Evolutionary conservation across 2,888 invertebrate genomes (phyloP).

Genomic region (Mythimna albipuncta): DNA sequence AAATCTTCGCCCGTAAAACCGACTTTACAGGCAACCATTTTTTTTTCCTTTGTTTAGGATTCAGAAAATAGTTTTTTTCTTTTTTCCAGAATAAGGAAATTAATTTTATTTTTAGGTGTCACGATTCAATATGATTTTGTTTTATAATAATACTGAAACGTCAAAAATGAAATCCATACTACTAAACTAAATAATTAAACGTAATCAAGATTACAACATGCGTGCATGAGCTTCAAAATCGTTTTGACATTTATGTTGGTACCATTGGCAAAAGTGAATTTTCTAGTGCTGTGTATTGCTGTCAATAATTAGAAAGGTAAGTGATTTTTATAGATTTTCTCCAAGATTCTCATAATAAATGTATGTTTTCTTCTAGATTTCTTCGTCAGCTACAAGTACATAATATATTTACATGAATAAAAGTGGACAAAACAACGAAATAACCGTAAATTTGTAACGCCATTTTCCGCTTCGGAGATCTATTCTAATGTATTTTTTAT

Average conservation of each 20-base stretch:
- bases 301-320: constrained; percentile 88
- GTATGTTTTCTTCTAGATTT: constrained; percentile 25
- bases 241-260: constrained; percentile 55
- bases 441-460: constrained; percentile 83
- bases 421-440: constrained; percentile 57
- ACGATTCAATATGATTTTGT: neutral
- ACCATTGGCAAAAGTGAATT: constrained; percentile 77
- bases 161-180: neutral
- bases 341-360: constrained; percentile 45
- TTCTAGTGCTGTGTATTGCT: constrained; percentile 86
- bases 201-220: constrained; percentile 54
- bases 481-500: constrained; percentile 80
- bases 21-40: no score
- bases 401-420: constrained; percentile 10
- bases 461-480: constrained; percentile 87
- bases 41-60: no score
- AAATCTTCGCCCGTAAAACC: no score
- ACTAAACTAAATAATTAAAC: constrained; percentile 35
- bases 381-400: neutral
- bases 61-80: neutral
- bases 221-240: constrained; percentile 45
- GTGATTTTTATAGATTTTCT: constrained; percentile 74
- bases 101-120: neutral
- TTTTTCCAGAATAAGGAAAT: neutral
- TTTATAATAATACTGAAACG: neutral